Percentiles rank a stretch among this genome's conserved stretches.
Conservation (phyloP, 1,140 invertebrate species). For the Meloidogyne hapla region DNA sequence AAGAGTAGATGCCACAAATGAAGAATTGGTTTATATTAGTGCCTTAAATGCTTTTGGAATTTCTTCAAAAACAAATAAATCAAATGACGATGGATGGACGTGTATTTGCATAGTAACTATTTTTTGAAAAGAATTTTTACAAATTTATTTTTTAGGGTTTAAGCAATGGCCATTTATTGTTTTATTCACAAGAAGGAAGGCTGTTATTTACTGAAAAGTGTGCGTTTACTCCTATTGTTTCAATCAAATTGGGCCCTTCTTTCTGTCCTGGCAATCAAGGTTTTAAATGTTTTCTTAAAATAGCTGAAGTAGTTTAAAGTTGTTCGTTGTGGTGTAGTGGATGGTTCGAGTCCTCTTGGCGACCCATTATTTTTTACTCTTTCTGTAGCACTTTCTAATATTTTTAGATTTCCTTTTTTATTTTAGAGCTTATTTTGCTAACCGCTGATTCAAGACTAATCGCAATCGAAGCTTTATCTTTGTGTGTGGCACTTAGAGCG, state of each 20-base stretch:
- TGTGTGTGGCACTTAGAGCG: constrained; percentile 27
- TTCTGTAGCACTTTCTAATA: too few relatives aligned
- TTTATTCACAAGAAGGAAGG: constrained; percentile 40
- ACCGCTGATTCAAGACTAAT: constrained; percentile 29
- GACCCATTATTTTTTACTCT: too few relatives aligned
- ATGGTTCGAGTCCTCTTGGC: too few relatives aligned
- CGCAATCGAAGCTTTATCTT: constrained; percentile 38
- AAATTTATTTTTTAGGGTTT: constrained; percentile 17
- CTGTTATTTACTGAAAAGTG: constrained; percentile 37
- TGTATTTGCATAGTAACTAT: constrained; percentile 32
- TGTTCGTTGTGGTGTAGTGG: too few relatives aligned
- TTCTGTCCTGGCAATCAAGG: constrained; percentile 36
- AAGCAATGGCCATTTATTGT: constrained; percentile 36
- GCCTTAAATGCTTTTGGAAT: constrained; percentile 21
- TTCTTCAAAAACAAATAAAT: not conserved
- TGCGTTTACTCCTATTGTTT: constrained; percentile 14
- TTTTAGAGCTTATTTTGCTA: constrained; percentile 30
- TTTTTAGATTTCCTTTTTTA: not conserved
- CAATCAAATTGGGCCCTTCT: constrained; percentile 28
- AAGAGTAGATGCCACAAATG: constrained; percentile 7
- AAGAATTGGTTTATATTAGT: constrained; percentile 1
- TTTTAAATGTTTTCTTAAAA: too few relatives aligned
- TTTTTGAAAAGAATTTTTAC: not conserved
- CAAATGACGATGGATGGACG: constrained; percentile 37
- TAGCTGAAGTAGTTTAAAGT: too few relatives aligned